Evolutionary conservation across 2,797 vertebrate genomes (phyloP).

Genomic region (Macropodus opercularis): DNA sequence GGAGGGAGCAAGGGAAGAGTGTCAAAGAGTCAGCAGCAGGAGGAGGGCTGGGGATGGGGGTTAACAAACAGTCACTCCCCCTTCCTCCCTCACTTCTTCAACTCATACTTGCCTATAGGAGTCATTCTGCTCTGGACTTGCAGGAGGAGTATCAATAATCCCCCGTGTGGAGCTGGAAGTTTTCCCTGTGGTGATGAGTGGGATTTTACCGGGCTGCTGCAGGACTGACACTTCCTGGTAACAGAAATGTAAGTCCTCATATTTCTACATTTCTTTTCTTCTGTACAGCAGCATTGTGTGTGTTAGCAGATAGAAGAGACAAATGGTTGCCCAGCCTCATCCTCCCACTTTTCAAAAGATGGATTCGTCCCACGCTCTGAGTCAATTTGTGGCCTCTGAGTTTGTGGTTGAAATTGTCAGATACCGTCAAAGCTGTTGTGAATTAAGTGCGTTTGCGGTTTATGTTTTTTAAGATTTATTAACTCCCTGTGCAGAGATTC

Average conservation of each 20-base stretch:
- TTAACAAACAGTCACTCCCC: conserved; percentile 58
- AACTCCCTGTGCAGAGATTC: conserved; percentile 2
- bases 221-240: conserved; percentile 25
- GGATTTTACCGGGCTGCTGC: conserved; percentile 11
- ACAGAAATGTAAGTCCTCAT: conserved; percentile 52
- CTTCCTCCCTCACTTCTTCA: conserved; percentile 58
- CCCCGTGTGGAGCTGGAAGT: conserved; percentile 42
- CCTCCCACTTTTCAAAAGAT: conserved; percentile 40
- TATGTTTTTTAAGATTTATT: conserved; percentile 12
- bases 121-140: conserved; percentile 68
- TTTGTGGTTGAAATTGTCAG: conserved; percentile 15
- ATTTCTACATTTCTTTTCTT: conserved; percentile 20
- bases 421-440: conserved; percentile 11
- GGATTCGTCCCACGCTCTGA: conserved; percentile 15
- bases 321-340: conserved; percentile 46
- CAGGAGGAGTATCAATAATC: conserved; percentile 50
- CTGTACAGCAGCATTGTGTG: conserved; percentile 17
- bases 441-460: conserved; percentile 10
- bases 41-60: conserved; percentile 37
- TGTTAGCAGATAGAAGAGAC: conserved; percentile 28
- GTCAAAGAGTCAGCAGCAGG: conserved; percentile 68
- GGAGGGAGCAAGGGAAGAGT: conserved; percentile 57
- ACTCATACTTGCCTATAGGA: conserved; percentile 68
- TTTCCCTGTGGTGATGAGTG: conserved; percentile 16
- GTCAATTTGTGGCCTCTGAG: conserved; percentile 23